Percentiles rank a stretch among this genome's conserved stretches.
Conservation (phyloP, 1,140 invertebrate species). For the Drosophila saltans region DNA sequence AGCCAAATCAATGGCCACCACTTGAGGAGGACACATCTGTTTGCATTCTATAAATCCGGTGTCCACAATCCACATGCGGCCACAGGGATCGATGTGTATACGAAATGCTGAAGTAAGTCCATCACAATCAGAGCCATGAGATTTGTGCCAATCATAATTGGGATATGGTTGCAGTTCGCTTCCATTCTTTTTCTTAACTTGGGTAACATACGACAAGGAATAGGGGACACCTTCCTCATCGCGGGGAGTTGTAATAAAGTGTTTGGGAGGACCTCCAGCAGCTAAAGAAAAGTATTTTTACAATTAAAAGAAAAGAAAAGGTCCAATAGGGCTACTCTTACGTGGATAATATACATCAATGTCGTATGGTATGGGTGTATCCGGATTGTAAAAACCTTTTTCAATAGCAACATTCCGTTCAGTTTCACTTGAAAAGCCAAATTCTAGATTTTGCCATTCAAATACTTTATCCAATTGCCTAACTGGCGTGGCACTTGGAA, state of each 20-base stretch:
- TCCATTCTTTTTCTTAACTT: background rate
- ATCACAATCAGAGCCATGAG: background rate
- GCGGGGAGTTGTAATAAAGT: background rate
- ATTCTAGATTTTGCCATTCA: background rate
- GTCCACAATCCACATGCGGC: background rate
- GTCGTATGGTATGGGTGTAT: background rate
- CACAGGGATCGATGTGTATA: background rate
- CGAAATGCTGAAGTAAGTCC: background rate
- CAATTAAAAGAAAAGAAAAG: background rate
- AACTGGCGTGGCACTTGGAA: background rate
- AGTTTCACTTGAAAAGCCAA: background rate
- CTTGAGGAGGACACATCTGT: background rate
- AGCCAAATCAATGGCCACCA: background rate
- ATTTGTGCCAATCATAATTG: background rate
- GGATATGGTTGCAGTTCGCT: background rate
- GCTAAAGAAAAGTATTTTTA: background rate
- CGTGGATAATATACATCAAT: constrained; percentile 2
- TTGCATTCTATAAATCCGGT: constrained; percentile 2
- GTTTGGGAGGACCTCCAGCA: background rate
- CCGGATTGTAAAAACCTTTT: background rate
- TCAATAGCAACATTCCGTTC: background rate
- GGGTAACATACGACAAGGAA: background rate
- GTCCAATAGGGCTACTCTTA: background rate
- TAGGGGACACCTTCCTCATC: constrained; percentile 4
- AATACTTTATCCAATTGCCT: background rate